Base-by-base conservation (phyloP, 2,113 vertebrate species). In the Trichomycterus rosablanca region DNA sequence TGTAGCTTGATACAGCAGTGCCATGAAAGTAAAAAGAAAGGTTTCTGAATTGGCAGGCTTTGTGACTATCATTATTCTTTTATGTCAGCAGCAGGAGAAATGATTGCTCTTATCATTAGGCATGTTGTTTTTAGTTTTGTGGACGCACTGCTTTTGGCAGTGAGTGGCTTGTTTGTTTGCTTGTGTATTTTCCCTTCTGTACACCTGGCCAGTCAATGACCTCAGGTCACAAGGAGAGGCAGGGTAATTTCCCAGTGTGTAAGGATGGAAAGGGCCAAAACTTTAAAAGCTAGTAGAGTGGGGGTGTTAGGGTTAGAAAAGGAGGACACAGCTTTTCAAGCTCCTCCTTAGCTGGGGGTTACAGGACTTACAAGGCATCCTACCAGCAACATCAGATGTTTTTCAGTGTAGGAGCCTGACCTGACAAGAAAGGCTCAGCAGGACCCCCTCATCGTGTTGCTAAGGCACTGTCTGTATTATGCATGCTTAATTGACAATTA, bases 401-500 rank as follows among this genome's bases (percentile, higher is more conserved):
- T 92, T 87, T 91, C 89, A 83, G 89, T 88, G 85, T 90, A 76
- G 77, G 82, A 88, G 79, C 82, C 82, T 37, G 72, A 79, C 76
- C 82, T 60, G 71, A 90, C 90, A 93, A 96, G 93, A 89, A 85
- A 85, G 80, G 86, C 88, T 74, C 94, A 89, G 90, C 88, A 73
- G 91, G 95, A 2, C 74, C 26, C 74, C 81, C 90, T 80, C 80
- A 63, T 81, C 73, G 81, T 82, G 93, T 94, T 93, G 93, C 92
- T 87, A 91, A 89, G 93, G 87, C 87, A 84, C 82, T 78, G 88
- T 87, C 88, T 83, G 76, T 87, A 91, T 92, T 89, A 89, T 93
- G 90, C 93, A 91, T 91, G 90, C 90, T 93, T 97, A 96, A 98
- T 92, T 89, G 92, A 94, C 93, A 95, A 93, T 97, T 95, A 95